Conservation (phyloP, 1,140 invertebrate species). For the Drosophila kepulauana region DNA sequence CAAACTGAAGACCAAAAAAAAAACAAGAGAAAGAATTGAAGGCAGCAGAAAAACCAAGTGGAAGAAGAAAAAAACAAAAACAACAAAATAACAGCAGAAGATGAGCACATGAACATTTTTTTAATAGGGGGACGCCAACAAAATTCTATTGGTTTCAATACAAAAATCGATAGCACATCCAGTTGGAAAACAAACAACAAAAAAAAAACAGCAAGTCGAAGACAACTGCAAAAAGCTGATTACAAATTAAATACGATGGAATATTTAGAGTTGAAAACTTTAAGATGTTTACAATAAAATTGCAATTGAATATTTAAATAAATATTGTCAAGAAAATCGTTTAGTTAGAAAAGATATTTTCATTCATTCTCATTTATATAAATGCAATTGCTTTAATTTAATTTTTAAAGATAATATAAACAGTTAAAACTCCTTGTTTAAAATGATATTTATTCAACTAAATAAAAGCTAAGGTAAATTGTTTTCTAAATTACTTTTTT, state of each 20-base stretch:
- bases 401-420: no score
- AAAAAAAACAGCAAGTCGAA: slow-evolving; percentile 26
- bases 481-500: background rate
- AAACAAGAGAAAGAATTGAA: slow-evolving; percentile 22
- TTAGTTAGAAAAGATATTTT: no score
- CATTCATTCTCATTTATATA: no score
- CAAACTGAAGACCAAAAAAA: slow-evolving; percentile 6
- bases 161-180: slow-evolving; percentile 62
- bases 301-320: background rate
- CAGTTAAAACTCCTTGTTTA: no score
- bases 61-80: slow-evolving; percentile 46
- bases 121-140: slow-evolving; percentile 20
- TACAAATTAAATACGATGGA: slow-evolving; percentile 10
- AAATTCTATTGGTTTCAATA: slow-evolving; percentile 42
- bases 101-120: slow-evolving; percentile 40
- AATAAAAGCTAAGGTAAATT: background rate
- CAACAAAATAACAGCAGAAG: slow-evolving; percentile 41
- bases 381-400: no score
- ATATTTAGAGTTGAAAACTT: background rate
- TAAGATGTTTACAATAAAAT: background rate
- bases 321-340: background rate
- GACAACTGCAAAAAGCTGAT: slow-evolving; percentile 37
- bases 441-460: background rate
- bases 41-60: slow-evolving; percentile 31
- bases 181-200: slow-evolving; percentile 47